Evolutionary conservation across 2,797 vertebrate genomes (phyloP).

Genomic region (Takifugu rubripes): DNA sequence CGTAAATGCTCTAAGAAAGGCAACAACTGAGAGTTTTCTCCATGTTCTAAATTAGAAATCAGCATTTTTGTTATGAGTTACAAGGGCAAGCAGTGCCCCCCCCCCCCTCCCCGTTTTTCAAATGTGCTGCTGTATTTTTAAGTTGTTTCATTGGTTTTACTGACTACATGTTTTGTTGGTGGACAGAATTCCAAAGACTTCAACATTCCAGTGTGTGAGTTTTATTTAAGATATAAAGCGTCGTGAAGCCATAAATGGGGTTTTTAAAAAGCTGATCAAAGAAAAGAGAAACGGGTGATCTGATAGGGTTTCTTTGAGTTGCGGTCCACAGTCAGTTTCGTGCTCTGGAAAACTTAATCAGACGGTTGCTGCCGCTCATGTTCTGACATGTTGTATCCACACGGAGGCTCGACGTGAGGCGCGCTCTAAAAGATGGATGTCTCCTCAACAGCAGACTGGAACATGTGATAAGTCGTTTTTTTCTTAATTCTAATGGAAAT

Average conservation of each 20-base stretch:
- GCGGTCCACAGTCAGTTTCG: constrained; percentile 28
- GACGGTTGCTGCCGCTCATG: constrained; percentile 43
- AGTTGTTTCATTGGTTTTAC: neutral
- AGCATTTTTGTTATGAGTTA: neutral
- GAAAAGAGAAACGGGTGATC: neutral
- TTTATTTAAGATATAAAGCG: too few species aligned
- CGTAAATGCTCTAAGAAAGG: constrained; percentile 18
- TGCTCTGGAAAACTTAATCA: constrained; percentile 26
- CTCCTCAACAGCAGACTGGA: constrained; percentile 42
- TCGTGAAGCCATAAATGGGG: too few species aligned
- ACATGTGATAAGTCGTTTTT: constrained; percentile 10
- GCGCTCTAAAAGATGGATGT: constrained; percentile 41
- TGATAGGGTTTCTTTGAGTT: neutral
- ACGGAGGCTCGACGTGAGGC: constrained; percentile 39
- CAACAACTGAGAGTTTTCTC: constrained; percentile 4
- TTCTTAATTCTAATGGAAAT: constrained; percentile 32
- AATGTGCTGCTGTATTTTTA: too few species aligned
- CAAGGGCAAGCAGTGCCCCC: too few species aligned
- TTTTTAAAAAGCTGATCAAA: neutral
- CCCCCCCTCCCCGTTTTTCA: too few species aligned
- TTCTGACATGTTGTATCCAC: constrained; percentile 49
- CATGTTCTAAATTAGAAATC: neutral
- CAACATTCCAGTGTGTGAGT: too few species aligned
- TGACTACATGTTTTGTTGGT: too few species aligned
- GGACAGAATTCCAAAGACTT: too few species aligned